Base-by-base conservation (phyloP, 1,140 invertebrate species). In the Habropoda laboriosa region DNA sequence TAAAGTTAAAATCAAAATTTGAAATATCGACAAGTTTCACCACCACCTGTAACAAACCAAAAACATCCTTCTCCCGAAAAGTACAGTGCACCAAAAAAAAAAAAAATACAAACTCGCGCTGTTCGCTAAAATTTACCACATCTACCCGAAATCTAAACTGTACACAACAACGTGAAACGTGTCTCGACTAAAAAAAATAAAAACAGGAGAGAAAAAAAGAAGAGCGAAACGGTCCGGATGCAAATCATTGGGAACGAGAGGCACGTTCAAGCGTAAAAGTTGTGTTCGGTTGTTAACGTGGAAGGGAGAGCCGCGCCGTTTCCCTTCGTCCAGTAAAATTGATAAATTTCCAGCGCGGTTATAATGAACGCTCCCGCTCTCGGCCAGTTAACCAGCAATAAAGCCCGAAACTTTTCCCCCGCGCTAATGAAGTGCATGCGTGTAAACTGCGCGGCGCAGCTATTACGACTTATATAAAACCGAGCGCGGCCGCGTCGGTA, bases 391-490 rank as follows among this genome's bases (percentile, higher is more conserved):
- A 77, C 53, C 64, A n/a, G 64, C 74, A 70, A 77, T 77, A 77
- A 77, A 77, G 74, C 64, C 18, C 32, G 42, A 68, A 70, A 70
- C 66, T 77, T 77, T 77, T 49, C 42, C 64, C 75, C 53, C 42
- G 42, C 53, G 64, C 67, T 77, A 77, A 77, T 77, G 64, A 77
- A 77, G 75, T 77, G 66, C 55, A 49, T 35, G 64, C 74, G 32
- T 58, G 53, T 77, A 77, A 77, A 77, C 74, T 68, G 66, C 53
- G 24, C 53, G 24, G 35, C 53, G 4, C 66, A 8, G n/a, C 75
- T 70, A 70, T 77, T 77, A 77, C 66, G 66, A 77, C 75, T 70
- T 70, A 77, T 70, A 70, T 49, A 77, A 79, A 61, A 63, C 45
- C 47, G 66, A 18, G 8, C 55, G 8, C 55, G 55, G 67, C 27